Evolutionary conservation across 2,113 vertebrate genomes (phyloP), one percentile per base, ranked within the genome.

Genomic region (Pomatostomus ruficeps): DNA sequence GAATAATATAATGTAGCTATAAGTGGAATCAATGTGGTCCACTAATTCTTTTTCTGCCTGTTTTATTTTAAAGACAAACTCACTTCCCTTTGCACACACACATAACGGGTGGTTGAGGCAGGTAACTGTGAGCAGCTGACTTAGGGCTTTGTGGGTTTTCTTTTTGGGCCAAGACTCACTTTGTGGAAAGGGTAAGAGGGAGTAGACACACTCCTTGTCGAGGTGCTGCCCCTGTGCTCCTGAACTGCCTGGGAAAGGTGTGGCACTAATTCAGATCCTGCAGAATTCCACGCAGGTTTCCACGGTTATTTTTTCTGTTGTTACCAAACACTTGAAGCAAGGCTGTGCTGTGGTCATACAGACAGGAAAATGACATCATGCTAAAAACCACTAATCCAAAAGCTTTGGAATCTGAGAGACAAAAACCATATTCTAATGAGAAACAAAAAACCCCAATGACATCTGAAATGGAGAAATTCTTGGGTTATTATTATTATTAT

Each of bases 361-460:
- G 97, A 71, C 92, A 97, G 96, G 95, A 95, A 98, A 97, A 97
- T 98, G 89, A 98, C 96, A 96, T 98, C 97, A 97, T 97, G 52
- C 95, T 97, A 73, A 81, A 95, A 97, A 97, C 96, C 97, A 90
- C 96, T 97, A 97, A 97, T 96, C 89, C 96, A 97, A 97, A 97
- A 71, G 89, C 66, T 95, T 97, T 97, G 97, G 95, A 97, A 97
- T 97, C 89, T 95, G 91, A 97, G 97, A 97, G 95, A 83, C 14
- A 62, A 97, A 62, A 97, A 91, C 92, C 95, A 25, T 92, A 92
- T 97, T 97, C 96, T 96, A 97, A 97, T 97, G 96, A 95, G 80
- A 95, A 97, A 87, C 66, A 94, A 97, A 96, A 95, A 91, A 2
- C 2, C 8, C 21, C 73, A 93, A 78, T 65, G 55, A 86, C 48